These are phyloP conservation scores for Sitodiplosis mosellana DNA, from an alignment of 1,140 invertebrate species.

Conservation along the genomic window DNA sequence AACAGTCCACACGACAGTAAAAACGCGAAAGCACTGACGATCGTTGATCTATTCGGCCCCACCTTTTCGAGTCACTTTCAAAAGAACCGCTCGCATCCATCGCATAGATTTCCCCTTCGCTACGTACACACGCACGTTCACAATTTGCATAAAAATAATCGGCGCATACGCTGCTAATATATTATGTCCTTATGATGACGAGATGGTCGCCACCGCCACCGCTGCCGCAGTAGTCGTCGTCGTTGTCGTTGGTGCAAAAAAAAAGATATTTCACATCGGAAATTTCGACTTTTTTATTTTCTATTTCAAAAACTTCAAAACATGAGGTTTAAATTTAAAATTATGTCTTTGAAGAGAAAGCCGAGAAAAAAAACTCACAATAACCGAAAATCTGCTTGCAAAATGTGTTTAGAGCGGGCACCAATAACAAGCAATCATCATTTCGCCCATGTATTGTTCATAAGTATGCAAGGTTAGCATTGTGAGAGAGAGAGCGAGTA, in stretches of 20 bases:
- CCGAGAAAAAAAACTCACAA: neutral
- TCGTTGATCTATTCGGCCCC: conserved; percentile 17
- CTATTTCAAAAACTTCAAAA: neutral
- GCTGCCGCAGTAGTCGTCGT: no score
- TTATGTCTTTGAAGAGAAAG: neutral
- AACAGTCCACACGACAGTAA: conserved; percentile 27
- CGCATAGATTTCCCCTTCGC: no score
- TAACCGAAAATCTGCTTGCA: neutral
- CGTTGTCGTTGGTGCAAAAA: no score
- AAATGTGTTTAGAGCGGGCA: neutral
- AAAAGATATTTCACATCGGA: neutral
- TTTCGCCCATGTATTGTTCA: neutral
- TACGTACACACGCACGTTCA: no score
- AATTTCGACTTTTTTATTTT: neutral
- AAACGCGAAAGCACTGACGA: conserved; percentile 28
- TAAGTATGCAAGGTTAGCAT: neutral
- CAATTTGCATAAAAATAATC: no score
- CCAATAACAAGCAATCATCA: neutral
- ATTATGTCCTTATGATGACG: no score
- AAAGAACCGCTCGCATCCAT: no score
- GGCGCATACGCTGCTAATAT: no score
- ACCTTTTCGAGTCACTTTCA: conserved; percentile 2
- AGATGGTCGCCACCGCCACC: no score
- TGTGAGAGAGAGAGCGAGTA: neutral
- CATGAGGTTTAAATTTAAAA: neutral